Percentiles rank a stretch among this genome's conserved stretches.
Conservation (phyloP, 1,140 invertebrate genomes). For the Scaptomyza graminum region DNA sequence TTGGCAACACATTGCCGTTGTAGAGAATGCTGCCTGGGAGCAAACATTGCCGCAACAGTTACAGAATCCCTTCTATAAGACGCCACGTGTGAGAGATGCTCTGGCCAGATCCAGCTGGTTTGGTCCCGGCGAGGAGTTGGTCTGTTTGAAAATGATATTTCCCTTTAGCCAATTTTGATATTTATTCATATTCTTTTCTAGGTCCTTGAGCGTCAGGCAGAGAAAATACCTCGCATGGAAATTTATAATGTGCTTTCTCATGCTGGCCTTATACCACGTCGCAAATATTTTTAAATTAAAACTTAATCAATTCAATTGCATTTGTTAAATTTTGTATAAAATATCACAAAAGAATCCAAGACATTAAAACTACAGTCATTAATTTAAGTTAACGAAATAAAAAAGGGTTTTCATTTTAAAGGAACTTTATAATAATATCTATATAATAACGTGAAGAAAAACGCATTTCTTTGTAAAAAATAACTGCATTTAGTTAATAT, state of each 20-base stretch:
- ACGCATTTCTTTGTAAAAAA: conserved; percentile 30
- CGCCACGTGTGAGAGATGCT: conserved; percentile 82
- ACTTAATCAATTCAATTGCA: background rate
- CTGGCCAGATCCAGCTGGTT: conserved; percentile 86
- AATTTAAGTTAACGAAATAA: conserved; percentile 52
- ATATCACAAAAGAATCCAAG: conserved; percentile 35
- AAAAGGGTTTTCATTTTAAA: background rate
- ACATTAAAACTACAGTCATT: conserved; percentile 66
- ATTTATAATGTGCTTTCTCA: conserved; percentile 87
- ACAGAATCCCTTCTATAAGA: conserved; percentile 84
- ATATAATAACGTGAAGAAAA: background rate
- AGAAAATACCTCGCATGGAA: conserved; percentile 85
- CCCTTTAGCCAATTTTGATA: background rate
- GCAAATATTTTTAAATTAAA: conserved; percentile 56
- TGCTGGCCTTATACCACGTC: conserved; percentile 85
- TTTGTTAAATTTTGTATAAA: conserved; percentile 36
- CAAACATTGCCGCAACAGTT: conserved; percentile 79
- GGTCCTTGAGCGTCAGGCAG: conserved; percentile 85
- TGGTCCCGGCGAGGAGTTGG: conserved; percentile 85
- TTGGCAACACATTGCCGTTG: conserved; percentile 80
- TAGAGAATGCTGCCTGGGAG: conserved; percentile 83
- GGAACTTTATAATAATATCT: no score
- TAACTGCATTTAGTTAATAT: conserved; percentile 37
- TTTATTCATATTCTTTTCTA: conserved; percentile 44
- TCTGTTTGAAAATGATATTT: conserved; percentile 59